phyloP scores from a whole-genome alignment of 2,113 vertebrate species.

The Festucalex cinctus region DNA sequence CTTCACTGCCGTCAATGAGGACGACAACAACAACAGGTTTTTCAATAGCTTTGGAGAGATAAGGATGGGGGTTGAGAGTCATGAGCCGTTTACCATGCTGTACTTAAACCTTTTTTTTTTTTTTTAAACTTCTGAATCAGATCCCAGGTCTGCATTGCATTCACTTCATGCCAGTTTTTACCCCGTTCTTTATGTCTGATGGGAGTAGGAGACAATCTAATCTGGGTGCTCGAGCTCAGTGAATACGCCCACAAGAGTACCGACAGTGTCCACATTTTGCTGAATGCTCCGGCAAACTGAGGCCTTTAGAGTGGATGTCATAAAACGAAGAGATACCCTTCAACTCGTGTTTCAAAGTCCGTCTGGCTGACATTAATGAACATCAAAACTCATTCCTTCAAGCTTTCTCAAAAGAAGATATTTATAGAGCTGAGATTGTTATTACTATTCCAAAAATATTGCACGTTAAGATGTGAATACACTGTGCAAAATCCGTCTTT shows the following conservation, averaged over 20 bases:
- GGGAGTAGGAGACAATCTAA: slow-evolving; percentile 62
- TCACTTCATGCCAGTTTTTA: slow-evolving; percentile 62
- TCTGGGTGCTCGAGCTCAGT: slow-evolving; percentile 48
- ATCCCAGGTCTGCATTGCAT: slow-evolving; percentile 69
- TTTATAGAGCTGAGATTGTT: slow-evolving; percentile 13
- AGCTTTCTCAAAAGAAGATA: slow-evolving; percentile 23
- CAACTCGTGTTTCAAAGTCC: slow-evolving; percentile 40
- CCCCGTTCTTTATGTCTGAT: slow-evolving; percentile 56
- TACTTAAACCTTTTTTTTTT: slow-evolving; percentile 62
- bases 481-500: neutral
- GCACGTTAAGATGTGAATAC: too few species aligned
- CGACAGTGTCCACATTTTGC: slow-evolving; percentile 64
- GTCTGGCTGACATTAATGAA: slow-evolving; percentile 58
- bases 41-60: slow-evolving; percentile 48
- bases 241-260: slow-evolving; percentile 63
- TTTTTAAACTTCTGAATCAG: slow-evolving; percentile 58
- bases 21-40: slow-evolving; percentile 62
- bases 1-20: slow-evolving; percentile 56
- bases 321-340: slow-evolving; percentile 10
- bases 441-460: too few species aligned
- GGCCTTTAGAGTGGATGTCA: slow-evolving; percentile 55
- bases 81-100: slow-evolving; percentile 55
- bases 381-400: slow-evolving; percentile 23
- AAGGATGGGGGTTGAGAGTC: slow-evolving; percentile 53
- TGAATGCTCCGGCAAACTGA: slow-evolving; percentile 49